Percentiles rank a stretch among this genome's conserved stretches.
phyloP scores from a whole-genome alignment of 2,888 invertebrate genomes.

The Erannis defoliaria region DNA sequence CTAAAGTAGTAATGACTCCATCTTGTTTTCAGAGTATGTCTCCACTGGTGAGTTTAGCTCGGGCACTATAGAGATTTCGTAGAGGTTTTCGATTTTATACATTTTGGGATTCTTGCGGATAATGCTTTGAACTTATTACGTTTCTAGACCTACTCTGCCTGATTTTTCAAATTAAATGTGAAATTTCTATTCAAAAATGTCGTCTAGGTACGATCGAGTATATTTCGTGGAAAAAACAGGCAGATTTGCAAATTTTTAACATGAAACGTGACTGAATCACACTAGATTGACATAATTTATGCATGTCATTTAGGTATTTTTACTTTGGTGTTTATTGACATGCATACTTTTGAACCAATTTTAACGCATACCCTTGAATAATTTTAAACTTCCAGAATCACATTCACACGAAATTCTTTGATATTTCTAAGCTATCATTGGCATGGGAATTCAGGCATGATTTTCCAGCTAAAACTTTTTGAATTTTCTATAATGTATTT shows the following conservation, averaged over 20 bases:
- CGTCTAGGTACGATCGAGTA: no score
- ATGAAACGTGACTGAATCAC: not conserved
- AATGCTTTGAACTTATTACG: slow-evolving; percentile 32
- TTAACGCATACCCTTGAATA: not conserved
- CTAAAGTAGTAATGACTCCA: slow-evolving; percentile 84
- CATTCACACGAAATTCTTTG: slow-evolving; percentile 10
- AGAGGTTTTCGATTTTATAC: slow-evolving; percentile 25
- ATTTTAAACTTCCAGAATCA: slow-evolving; percentile 8
- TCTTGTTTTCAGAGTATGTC: slow-evolving; percentile 86
- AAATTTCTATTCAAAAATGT: not conserved
- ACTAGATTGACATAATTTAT: slow-evolving; percentile 1
- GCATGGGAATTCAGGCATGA: slow-evolving; percentile 19
- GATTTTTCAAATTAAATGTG: slow-evolving; percentile 10
- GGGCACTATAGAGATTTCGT: slow-evolving; percentile 60
- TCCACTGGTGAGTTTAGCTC: slow-evolving; percentile 84
- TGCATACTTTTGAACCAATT: not conserved
- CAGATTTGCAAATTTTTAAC: slow-evolving; percentile 13
- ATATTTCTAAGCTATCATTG: not conserved
- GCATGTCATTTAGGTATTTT: slow-evolving; percentile 16
- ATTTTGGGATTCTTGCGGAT: slow-evolving; percentile 23
- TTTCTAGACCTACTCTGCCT: slow-evolving; percentile 14
- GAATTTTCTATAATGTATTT: not conserved
- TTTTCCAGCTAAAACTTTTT: not conserved
- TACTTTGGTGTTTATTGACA: not conserved
- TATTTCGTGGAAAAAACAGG: slow-evolving; percentile 10